Evolutionary conservation across 1,140 invertebrate genomes (phyloP).

Genomic region (Hestina assimilis): DNA sequence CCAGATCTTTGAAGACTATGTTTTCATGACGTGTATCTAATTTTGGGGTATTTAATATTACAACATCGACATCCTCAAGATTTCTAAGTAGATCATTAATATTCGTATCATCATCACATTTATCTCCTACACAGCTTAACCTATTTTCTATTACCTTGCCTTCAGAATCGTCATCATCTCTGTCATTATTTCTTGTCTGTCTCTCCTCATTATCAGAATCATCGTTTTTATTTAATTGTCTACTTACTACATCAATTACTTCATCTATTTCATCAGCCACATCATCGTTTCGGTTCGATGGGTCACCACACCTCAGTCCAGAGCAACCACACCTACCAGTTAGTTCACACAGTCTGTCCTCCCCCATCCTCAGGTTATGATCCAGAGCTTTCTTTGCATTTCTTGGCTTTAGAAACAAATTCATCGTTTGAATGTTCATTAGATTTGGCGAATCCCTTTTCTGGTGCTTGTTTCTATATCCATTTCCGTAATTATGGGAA

Average conservation of each 20-base stretch:
- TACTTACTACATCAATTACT: conserved; percentile 16
- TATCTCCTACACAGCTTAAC: not conserved
- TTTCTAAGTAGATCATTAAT: not conserved
- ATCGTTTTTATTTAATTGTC: conserved; percentile 3
- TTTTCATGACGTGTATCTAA: not conserved
- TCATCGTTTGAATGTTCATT: conserved; percentile 15
- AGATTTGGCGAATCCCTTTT: conserved; percentile 5
- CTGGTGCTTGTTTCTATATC: not conserved
- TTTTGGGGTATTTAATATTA: not conserved
- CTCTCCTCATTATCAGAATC: no score
- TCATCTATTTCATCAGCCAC: conserved; percentile 16
- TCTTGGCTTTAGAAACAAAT: conserved; percentile 18
- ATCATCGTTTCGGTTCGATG: not conserved
- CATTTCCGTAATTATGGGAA: not conserved
- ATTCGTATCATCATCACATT: not conserved
- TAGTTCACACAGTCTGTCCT: conserved; percentile 6
- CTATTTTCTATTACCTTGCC: not conserved
- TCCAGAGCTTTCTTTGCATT: not conserved
- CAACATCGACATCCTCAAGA: not conserved
- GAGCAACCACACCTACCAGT: conserved; percentile 8
- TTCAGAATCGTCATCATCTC: not conserved
- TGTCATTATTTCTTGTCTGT: not conserved
- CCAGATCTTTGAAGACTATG: not conserved
- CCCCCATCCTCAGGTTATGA: not conserved
- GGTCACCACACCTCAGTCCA: conserved; percentile 12